Conservation (phyloP, 2,888 invertebrate species). For the Vanessa cardui region DNA sequence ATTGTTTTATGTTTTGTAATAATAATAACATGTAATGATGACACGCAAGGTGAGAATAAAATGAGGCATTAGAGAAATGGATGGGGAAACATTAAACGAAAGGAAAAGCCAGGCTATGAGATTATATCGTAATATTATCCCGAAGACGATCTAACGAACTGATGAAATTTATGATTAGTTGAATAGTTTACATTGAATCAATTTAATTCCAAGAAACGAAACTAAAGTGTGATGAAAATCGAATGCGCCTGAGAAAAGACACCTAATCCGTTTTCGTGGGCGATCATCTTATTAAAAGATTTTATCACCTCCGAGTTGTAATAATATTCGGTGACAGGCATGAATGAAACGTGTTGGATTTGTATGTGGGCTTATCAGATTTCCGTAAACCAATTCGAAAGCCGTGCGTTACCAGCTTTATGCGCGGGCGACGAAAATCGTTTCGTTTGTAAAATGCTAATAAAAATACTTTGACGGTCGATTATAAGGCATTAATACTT, state of each 20-base stretch:
- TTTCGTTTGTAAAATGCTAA: not conserved
- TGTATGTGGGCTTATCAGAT: slow-evolving; percentile 12
- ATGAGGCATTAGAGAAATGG: too few relatives aligned
- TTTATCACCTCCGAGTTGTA: slow-evolving; percentile 29
- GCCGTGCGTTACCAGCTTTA: not conserved
- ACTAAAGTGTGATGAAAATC: slow-evolving; percentile 15
- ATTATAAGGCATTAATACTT: too few relatives aligned
- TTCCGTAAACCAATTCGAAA: slow-evolving; percentile 1
- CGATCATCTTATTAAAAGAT: slow-evolving; percentile 35
- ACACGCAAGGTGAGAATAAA: too few relatives aligned
- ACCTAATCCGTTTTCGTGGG: slow-evolving; percentile 31
- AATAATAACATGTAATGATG: too few relatives aligned
- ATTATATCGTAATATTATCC: not conserved
- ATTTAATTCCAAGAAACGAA: slow-evolving; percentile 15
- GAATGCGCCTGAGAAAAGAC: slow-evolving; percentile 15
- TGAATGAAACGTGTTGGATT: slow-evolving; percentile 19
- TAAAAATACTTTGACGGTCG: not conserved
- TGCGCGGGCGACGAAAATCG: not conserved
- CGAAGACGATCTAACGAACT: not conserved
- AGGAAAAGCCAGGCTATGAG: not conserved
- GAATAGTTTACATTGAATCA: slow-evolving; percentile 1
- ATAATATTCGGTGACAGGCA: slow-evolving; percentile 26
- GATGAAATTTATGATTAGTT: not conserved
- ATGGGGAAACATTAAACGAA: not conserved
- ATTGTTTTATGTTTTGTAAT: too few relatives aligned